Base-by-base conservation (phyloP, 2,888 invertebrate species). In the Megastigmus dorsalis region DNA sequence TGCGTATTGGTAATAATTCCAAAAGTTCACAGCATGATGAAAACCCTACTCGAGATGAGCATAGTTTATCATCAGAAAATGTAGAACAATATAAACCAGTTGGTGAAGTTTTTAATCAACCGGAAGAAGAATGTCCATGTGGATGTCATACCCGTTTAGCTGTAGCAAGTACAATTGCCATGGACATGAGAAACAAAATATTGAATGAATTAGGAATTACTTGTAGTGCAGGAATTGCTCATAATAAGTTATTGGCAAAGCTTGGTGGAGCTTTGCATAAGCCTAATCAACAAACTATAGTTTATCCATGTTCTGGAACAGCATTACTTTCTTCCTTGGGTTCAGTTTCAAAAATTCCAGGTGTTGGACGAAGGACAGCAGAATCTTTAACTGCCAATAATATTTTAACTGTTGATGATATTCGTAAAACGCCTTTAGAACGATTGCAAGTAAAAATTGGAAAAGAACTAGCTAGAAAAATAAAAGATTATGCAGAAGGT, bases 211-310 rank as follows among this genome's bases (percentile, higher is more conserved):
- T 95, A 79, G 92, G 93, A 63, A 90, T 95, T 75, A 95, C 95
- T 1, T 92, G 93, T 80, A 95, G 95, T 89, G 95, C 95, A 38
- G 96, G 96, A 59, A 91, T 96, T 76, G 93, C 94, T 36, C 94
- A 95, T 82, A 96, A 96, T 86, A 96, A 96, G 88, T 88, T 96
- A 74, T 87, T 96, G 83, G 93, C 96, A 2, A 96, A 96, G 89
- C 88, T 96, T 77, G 93, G 91, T 57, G 93, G 94, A 78, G 90
- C 91, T 43, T 88, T 92, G 77, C 90, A 95, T 84, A 95, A 95
- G 86, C 96, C 96, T 5, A 93, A 95, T 86, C 92, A 95, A 83
- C 96, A 96, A 88, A 95, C 95, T 0, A 90, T 93, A 28, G 89
- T 95, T 77, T 93, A 92, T 78, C 95, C 96, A 4, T 92, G 92